A percentile compares a stretch with the other conserved stretches of the same genome.
phyloP scores from a whole-genome alignment of 2,888 invertebrate genomes.

The Drosophila robusta region DNA sequence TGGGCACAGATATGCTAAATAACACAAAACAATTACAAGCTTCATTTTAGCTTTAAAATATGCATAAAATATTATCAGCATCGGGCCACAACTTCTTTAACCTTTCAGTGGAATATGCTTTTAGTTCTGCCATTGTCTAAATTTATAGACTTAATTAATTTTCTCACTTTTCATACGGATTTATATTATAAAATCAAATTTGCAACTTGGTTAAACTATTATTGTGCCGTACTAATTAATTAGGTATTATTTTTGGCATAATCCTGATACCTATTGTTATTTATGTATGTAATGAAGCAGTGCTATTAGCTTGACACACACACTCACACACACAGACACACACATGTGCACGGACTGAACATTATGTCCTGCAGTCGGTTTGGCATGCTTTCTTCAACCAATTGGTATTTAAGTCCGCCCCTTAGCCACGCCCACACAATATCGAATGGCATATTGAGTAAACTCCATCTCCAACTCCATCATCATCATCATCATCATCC shows the following conservation, averaged over 20 bases:
- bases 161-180: background rate
- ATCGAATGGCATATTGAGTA: slow-evolving; percentile 38
- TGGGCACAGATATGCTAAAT: too few relatives aligned
- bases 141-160: background rate
- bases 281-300: slow-evolving; percentile 9
- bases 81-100: too few relatives aligned
- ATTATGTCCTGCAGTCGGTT: slow-evolving; percentile 38
- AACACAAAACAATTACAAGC: too few relatives aligned
- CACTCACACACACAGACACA: slow-evolving; percentile 2
- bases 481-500: background rate
- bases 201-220: background rate
- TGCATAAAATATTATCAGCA: too few relatives aligned
- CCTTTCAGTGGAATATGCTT: too few relatives aligned
- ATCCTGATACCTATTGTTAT: background rate
- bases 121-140: background rate
- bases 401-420: slow-evolving; percentile 42
- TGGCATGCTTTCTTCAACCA: slow-evolving; percentile 33
- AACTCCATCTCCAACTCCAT: background rate
- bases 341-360: background rate
- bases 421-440: slow-evolving; percentile 43
- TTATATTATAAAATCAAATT: background rate
- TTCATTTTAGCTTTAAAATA: too few relatives aligned
- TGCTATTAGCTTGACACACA: slow-evolving; percentile 13
- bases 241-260: background rate
- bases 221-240: slow-evolving; percentile 21